phyloP scores from a whole-genome alignment of 2,888 invertebrate genomes.

The Temnothorax rugatulus region DNA sequence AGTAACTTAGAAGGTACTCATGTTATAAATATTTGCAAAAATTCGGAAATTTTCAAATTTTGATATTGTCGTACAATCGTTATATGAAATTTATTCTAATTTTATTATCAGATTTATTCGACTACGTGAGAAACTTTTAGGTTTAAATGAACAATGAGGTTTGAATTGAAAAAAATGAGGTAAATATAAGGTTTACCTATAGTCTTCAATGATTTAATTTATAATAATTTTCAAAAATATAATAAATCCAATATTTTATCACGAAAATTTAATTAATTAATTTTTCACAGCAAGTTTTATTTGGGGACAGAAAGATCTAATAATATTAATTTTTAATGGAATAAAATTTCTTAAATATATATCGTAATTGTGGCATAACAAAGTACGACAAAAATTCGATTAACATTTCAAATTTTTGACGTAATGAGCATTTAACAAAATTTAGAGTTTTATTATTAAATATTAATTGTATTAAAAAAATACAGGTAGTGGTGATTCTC shows the following conservation, averaged over 20 bases:
- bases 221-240: neutral
- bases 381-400: too few species aligned
- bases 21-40: neutral
- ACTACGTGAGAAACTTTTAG: neutral
- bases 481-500: neutral
- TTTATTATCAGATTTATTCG: neutral
- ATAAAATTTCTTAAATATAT: neutral
- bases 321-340: neutral
- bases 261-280: neutral
- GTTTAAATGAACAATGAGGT: neutral
- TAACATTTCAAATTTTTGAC: neutral
- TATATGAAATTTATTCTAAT: neutral
- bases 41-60: neutral
- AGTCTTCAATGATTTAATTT: neutral
- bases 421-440: neutral
- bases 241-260: neutral
- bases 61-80: neutral
- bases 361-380: neutral
- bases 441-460: too few species aligned
- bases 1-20: neutral
- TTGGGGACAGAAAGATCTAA: neutral
- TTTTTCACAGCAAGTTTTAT: neutral
- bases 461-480: slow-evolving; percentile 12
- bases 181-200: neutral
- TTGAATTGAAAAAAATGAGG: neutral